phyloP scores from a whole-genome alignment of 1,140 invertebrate genomes.

The Diabrotica virgifera region DNA sequence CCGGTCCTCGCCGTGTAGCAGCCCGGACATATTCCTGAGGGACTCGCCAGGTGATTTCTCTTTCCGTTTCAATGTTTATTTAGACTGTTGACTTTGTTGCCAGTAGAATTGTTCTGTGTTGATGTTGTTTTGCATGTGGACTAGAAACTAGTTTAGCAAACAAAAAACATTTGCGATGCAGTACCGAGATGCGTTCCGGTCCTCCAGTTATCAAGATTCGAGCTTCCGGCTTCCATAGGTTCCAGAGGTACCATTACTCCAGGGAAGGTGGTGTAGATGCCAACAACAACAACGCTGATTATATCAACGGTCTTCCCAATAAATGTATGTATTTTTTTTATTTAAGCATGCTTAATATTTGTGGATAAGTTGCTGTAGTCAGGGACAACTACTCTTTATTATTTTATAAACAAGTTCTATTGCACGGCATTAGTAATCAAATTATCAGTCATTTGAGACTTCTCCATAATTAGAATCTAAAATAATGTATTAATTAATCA shows the following conservation, averaged over 20 bases:
- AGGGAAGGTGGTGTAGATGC: conserved; percentile 36
- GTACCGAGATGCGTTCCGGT: conserved; percentile 45
- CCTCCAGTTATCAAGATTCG: conserved; percentile 41
- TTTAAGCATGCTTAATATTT: too few species aligned
- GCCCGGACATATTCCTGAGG: conserved; percentile 36
- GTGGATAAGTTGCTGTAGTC: too few species aligned
- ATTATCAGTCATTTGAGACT: too few species aligned
- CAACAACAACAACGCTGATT: conserved; percentile 46
- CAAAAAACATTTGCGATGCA: conserved; percentile 33
- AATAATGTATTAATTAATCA: too few species aligned
- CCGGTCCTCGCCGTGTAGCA: conserved; percentile 37
- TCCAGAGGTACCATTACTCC: conserved; percentile 26
- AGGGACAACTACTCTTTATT: too few species aligned
- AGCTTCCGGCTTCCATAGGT: conserved; percentile 34
- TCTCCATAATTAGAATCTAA: too few species aligned
- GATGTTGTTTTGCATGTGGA: conserved; percentile 23
- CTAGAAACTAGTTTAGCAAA: conserved; percentile 27
- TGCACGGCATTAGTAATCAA: too few species aligned
- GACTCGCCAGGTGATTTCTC: conserved; percentile 45
- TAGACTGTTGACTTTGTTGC: conserved; percentile 2
- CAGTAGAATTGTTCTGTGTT: conserved; percentile 16
- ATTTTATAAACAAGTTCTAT: too few species aligned
- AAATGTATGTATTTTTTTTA: conserved; percentile 44
- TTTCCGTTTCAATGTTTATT: conserved; percentile 16
- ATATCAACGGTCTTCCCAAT: conserved; percentile 39